Percentiles rank a stretch among this genome's conserved stretches.
Evolutionary conservation across 2,113 vertebrate species (phyloP).

Genomic region (Seriola dumerili): DNA sequence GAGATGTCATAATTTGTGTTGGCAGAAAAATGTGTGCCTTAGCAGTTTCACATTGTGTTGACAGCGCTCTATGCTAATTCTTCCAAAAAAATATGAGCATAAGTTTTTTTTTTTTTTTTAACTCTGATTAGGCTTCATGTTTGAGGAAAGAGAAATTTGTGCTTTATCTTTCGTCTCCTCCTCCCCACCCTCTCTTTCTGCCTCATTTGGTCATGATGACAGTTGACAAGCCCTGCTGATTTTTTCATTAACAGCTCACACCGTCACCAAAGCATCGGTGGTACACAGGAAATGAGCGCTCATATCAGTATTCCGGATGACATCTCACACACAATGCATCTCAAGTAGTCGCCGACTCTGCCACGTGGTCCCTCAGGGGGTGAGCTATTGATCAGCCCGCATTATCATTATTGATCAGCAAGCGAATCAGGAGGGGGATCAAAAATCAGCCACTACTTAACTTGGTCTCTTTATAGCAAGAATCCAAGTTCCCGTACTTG

Average conservation of each 20-base stretch:
- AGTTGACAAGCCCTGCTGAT: slow-evolving; percentile 72
- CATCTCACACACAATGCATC: slow-evolving; percentile 64
- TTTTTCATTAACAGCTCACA: slow-evolving; percentile 79
- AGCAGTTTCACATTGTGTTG: slow-evolving; percentile 50
- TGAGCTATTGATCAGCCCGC: slow-evolving; percentile 44
- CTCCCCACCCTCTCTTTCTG: slow-evolving; percentile 44
- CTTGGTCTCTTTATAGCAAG: slow-evolving; percentile 14
- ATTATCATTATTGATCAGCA: slow-evolving; percentile 71
- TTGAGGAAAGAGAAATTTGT: slow-evolving; percentile 46
- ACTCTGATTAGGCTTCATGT: slow-evolving; percentile 59
- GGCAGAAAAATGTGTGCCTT: slow-evolving; percentile 53
- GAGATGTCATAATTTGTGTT: slow-evolving; percentile 64
- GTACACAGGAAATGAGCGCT: slow-evolving; percentile 78
- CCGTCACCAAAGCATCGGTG: slow-evolving; percentile 52
- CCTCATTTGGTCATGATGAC: slow-evolving; percentile 72
- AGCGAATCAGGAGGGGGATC: slow-evolving; percentile 32
- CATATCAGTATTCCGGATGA: slow-evolving; percentile 72
- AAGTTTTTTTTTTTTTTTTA: slow-evolving; percentile 15
- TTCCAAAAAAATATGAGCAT: not conserved
- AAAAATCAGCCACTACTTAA: slow-evolving; percentile 32
- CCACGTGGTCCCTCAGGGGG: slow-evolving; percentile 32
- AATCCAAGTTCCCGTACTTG: not conserved
- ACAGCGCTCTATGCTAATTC: slow-evolving; percentile 45
- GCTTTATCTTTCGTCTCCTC: slow-evolving; percentile 64
- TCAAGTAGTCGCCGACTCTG: slow-evolving; percentile 53